Percentiles rank a stretch among this genome's conserved stretches.
Evolutionary conservation across 1,140 invertebrate genomes (phyloP).

Genomic region (Aphelenchoides fujianensis): DNA sequence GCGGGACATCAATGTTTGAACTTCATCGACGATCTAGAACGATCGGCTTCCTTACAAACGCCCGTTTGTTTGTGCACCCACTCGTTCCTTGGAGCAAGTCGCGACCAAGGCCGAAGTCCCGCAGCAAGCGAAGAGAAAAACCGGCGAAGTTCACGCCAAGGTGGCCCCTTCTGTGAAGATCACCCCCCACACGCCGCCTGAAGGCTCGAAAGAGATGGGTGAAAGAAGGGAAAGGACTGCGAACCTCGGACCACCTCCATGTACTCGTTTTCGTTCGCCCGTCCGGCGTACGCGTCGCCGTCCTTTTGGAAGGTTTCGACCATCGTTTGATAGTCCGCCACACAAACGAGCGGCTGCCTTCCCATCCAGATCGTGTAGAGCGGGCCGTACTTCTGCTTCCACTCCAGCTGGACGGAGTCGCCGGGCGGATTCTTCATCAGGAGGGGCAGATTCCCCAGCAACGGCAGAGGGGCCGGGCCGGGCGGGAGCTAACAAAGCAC

Average conservation of each 20-base stretch:
- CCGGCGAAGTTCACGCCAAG: background rate
- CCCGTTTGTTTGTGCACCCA: background rate
- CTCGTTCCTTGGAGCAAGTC: conserved; percentile 7
- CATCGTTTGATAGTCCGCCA: background rate
- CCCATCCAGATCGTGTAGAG: conserved; percentile 7
- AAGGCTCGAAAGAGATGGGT: too few species aligned
- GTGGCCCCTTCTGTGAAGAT: background rate
- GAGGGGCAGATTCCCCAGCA: background rate
- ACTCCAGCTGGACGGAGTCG: background rate
- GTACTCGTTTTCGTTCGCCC: background rate
- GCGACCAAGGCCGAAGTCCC: background rate
- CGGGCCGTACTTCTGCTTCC: background rate
- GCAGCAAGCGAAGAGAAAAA: background rate
- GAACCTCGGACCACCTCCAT: background rate
- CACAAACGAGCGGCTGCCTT: background rate
- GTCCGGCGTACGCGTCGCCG: background rate
- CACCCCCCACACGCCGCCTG: background rate
- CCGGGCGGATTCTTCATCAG: background rate
- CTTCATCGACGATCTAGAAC: conserved; percentile 1
- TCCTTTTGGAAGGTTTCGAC: conserved; percentile 5
- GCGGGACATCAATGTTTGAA: background rate
- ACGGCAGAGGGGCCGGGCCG: conserved; percentile 4
- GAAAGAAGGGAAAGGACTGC: too few species aligned
- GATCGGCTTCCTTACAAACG: background rate
- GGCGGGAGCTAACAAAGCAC: background rate